Base-by-base conservation (phyloP, 2,113 vertebrate species). In the Labrus mixtus region DNA sequence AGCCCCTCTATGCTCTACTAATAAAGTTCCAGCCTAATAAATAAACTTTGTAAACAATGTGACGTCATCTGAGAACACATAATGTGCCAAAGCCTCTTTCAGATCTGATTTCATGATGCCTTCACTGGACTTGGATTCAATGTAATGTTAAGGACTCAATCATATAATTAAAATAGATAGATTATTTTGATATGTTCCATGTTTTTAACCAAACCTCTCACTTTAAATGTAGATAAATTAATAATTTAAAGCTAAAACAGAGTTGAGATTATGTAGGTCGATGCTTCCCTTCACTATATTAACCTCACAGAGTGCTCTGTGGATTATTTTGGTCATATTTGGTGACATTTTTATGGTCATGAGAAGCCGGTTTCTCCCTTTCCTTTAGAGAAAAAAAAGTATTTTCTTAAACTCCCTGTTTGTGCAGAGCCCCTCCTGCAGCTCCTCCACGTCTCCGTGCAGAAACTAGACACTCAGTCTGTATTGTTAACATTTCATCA, bases 401-500 rank as follows among this genome's bases (percentile, higher is more conserved):
- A 13, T 16, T 8, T 25, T 29, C 1, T 10, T 20, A 2, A 16
- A 16, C 51, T 25, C 7, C 16, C n/a, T 41, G 16, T 39, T 62
- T 71, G 43, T 37, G 17, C 46, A 60, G 41, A 62, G 36, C 25
- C 43, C 25, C 74, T 22, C 16, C 29, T 41, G 67, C 59, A 76
- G 43, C 84, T 76, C 41, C 68, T 22, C 53, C 37, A 56, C 57
- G 67, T 45, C 73, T 58, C 61, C 19, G 15, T 51, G 63, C 1
- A 63, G 53, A 70, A 66, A 83, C 59, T 57, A 77, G 78, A 73
- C 65, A 77, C 77, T 59, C 73, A 20, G 65, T 77, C 61, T 84
- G 73, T 79, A 86, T 85, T 90, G 83, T 86, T 78, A 73, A 81
- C 50, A 63, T 87, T 83, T 88, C 80, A 89, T 81, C 75, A 90